Percentiles rank a stretch among this genome's conserved stretches.
Evolutionary conservation across 2,888 invertebrate genomes (phyloP).

Genomic region (Melanargia galathea): DNA sequence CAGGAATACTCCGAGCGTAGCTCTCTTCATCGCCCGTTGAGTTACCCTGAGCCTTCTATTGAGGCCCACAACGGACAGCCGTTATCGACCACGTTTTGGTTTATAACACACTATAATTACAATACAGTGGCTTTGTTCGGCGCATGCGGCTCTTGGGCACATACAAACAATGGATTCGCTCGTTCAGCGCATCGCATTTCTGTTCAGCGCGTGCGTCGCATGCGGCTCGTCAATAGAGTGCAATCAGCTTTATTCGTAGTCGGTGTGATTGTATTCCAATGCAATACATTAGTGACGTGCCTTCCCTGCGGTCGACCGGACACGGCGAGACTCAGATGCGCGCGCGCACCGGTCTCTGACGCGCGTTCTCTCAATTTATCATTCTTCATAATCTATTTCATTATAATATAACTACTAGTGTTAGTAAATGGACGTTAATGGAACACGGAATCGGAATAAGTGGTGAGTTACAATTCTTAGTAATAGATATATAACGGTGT

Average conservation of each 20-base stretch:
- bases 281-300: slow-evolving; percentile 59
- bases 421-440: slow-evolving; percentile 55
- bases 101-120: too few relatives aligned
- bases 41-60: too few relatives aligned
- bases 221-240: background rate
- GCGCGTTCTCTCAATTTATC: slow-evolving; percentile 16
- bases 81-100: too few relatives aligned
- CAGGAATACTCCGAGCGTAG: too few relatives aligned
- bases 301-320: slow-evolving; percentile 36
- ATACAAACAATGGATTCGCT: too few relatives aligned
- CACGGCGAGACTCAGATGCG: slow-evolving; percentile 59
- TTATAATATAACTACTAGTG: slow-evolving; percentile 42
- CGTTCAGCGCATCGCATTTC: too few relatives aligned
- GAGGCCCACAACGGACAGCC: too few relatives aligned
- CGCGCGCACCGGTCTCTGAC: slow-evolving; percentile 50
- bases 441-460: slow-evolving; percentile 46
- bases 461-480: slow-evolving; percentile 58
- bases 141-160: too few relatives aligned
- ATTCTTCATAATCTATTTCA: slow-evolving; percentile 20
- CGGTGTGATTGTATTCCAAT: slow-evolving; percentile 48
- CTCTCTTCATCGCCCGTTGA: too few relatives aligned
- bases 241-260: slow-evolving; percentile 5
- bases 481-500: slow-evolving; percentile 53
- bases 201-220: background rate
- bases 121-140: too few relatives aligned